These are phyloP conservation scores for Trachemys scripta DNA, from an alignment of 2,113 vertebrate genomes.

Conservation along the genomic window DNA sequence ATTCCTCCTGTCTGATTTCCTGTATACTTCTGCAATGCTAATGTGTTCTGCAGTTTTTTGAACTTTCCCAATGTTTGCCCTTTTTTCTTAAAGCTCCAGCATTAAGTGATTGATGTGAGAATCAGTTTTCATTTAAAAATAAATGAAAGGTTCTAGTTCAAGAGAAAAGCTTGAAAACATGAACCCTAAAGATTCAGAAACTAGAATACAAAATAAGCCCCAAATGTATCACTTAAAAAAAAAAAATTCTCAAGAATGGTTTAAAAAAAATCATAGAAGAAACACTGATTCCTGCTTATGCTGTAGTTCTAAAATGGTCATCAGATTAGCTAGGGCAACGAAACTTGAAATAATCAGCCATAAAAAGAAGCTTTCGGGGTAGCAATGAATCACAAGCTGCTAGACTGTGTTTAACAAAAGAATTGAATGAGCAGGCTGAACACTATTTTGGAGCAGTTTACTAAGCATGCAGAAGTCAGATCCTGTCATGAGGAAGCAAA, in stretches of 20 bases:
- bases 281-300: not conserved
- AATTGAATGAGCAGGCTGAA: not conserved
- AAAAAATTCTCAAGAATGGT: not conserved
- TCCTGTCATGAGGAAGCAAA: not conserved
- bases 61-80: not conserved
- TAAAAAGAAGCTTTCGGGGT: rapidly evolving
- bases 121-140: not conserved
- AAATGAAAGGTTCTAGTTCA: not conserved
- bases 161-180: not conserved
- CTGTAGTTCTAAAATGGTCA: not conserved
- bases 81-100: not conserved
- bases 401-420: not conserved
- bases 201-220: not conserved
- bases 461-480: not conserved
- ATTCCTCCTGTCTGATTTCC: not conserved
- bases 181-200: not conserved
- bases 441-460: not conserved
- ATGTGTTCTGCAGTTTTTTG: not conserved
- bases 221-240: not conserved
- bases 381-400: not conserved
- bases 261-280: not conserved
- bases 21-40: not conserved
- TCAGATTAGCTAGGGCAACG: not conserved
- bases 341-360: not conserved
- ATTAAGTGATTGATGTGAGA: not conserved